These are phyloP conservation scores for Ariolimax columbianus DNA, from an alignment of 2,888 invertebrate species.

Conservation along the genomic window DNA sequence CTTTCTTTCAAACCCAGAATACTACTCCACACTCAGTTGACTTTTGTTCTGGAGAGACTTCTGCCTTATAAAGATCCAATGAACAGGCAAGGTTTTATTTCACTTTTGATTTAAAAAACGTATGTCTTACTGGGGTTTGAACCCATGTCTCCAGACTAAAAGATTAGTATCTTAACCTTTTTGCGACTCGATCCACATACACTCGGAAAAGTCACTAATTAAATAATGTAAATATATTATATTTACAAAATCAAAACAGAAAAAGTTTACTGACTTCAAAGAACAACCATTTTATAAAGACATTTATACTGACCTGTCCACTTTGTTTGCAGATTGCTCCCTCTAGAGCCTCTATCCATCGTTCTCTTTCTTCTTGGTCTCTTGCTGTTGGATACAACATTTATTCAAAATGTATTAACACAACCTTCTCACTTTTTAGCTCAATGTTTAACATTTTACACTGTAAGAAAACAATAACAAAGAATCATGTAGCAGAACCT, in stretches of 20 bases:
- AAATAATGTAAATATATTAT: too few species aligned
- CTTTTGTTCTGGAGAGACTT: too few species aligned
- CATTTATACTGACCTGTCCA: slow-evolving; percentile 35
- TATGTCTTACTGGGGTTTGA: too few species aligned
- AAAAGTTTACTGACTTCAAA: background rate
- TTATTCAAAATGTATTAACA: background rate
- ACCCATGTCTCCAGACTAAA: too few species aligned
- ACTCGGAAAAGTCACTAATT: too few species aligned
- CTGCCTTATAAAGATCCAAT: too few species aligned
- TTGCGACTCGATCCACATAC: too few species aligned
- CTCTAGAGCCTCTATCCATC: slow-evolving; percentile 96
- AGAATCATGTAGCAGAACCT: background rate
- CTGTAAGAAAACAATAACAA: background rate
- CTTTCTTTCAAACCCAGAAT: too few species aligned
- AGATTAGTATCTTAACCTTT: too few species aligned
- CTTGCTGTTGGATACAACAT: slow-evolving; percentile 82
- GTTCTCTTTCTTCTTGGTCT: slow-evolving; percentile 94
- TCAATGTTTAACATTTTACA: background rate
- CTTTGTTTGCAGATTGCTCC: slow-evolving; percentile 82
- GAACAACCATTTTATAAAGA: background rate
- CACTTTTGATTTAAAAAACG: too few species aligned
- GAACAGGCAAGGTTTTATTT: too few species aligned
- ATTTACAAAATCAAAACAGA: background rate
- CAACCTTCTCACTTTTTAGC: background rate
- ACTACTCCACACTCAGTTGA: too few species aligned